A percentile compares a stretch with the other conserved stretches of the same genome.
Conservation (phyloP, 2,888 invertebrate genomes). For the Cheilosia vernalis region DNA sequence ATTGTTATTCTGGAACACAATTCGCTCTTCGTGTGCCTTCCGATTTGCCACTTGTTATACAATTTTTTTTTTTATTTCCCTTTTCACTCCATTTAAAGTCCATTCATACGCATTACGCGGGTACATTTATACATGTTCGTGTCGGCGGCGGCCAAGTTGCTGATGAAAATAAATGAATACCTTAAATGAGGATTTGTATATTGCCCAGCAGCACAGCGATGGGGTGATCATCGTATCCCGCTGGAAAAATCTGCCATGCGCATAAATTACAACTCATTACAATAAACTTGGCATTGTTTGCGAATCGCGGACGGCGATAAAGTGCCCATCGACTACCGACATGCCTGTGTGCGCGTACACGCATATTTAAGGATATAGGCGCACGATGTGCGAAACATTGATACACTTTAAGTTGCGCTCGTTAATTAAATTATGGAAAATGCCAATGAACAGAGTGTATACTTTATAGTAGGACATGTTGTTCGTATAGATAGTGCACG, state of each 20-base stretch:
- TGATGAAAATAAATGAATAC: conserved; percentile 72
- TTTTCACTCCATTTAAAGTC: conserved; percentile 69
- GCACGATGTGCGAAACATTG: conserved; percentile 34
- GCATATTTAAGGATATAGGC: conserved; percentile 49
- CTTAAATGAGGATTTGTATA: conserved; percentile 68
- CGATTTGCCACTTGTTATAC: conserved; percentile 25
- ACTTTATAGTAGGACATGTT: conserved; percentile 17
- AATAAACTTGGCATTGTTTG: conserved; percentile 64
- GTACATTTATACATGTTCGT: not conserved
- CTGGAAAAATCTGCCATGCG: conserved; percentile 18
- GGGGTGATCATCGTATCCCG: not conserved
- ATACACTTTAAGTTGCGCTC: conserved; percentile 60
- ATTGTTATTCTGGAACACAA: conserved; percentile 59
- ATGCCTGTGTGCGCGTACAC: conserved; percentile 2
- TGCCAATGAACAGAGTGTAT: conserved; percentile 49
- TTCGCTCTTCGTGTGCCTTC: conserved; percentile 26
- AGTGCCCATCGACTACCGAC: not conserved
- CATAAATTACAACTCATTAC: conserved; percentile 67
- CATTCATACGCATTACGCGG: conserved; percentile 67
- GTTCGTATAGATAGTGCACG: conserved; percentile 27
- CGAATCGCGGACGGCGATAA: conserved; percentile 11
- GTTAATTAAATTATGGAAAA: conserved; percentile 69
- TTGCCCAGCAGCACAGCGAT: conserved; percentile 10
- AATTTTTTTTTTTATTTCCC: conserved; percentile 26
- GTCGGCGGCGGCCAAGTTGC: conserved; percentile 43